Evolutionary conservation across 2,888 invertebrate genomes (phyloP).

Genomic region (Steinernema scapterisci): DNA sequence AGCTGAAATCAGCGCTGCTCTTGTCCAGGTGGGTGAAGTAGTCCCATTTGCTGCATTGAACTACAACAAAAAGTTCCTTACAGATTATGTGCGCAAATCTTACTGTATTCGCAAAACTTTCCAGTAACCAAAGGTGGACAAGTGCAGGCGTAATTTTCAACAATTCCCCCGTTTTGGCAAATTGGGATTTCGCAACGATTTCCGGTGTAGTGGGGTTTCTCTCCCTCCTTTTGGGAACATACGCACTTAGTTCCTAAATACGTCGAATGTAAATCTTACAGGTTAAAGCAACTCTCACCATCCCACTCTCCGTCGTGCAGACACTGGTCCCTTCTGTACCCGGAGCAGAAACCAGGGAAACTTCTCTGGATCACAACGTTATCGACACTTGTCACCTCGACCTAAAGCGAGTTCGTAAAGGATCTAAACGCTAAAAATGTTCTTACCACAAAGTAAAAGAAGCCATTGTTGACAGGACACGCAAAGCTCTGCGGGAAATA

Average conservation of each 20-base stretch:
- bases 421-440: not conserved
- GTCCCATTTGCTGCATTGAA: slow-evolving; percentile 45
- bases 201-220: slow-evolving; percentile 33
- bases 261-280: slow-evolving; percentile 29
- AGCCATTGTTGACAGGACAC: slow-evolving; percentile 34
- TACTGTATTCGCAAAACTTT: slow-evolving; percentile 44
- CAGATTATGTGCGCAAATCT: not conserved
- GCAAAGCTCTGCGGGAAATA: slow-evolving; percentile 37
- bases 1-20: slow-evolving; percentile 13
- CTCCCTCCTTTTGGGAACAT: slow-evolving; percentile 26
- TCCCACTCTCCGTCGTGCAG: slow-evolving; percentile 44
- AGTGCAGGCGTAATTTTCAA: slow-evolving; percentile 41
- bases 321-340: slow-evolving; percentile 36
- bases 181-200: slow-evolving; percentile 44
- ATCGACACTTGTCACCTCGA: slow-evolving; percentile 38
- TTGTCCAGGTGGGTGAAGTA: slow-evolving; percentile 49
- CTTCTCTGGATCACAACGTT: slow-evolving; percentile 41
- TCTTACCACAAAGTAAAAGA: slow-evolving; percentile 41
- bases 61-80: slow-evolving; percentile 11
- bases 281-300: slow-evolving; percentile 20
- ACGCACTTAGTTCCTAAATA: slow-evolving; percentile 34
- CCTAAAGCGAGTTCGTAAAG: slow-evolving; percentile 35
- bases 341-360: slow-evolving; percentile 45
- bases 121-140: slow-evolving; percentile 44
- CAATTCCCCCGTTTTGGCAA: slow-evolving; percentile 48